Conservation (phyloP, 2,888 invertebrate species). For the Cactoblastis cactorum region DNA sequence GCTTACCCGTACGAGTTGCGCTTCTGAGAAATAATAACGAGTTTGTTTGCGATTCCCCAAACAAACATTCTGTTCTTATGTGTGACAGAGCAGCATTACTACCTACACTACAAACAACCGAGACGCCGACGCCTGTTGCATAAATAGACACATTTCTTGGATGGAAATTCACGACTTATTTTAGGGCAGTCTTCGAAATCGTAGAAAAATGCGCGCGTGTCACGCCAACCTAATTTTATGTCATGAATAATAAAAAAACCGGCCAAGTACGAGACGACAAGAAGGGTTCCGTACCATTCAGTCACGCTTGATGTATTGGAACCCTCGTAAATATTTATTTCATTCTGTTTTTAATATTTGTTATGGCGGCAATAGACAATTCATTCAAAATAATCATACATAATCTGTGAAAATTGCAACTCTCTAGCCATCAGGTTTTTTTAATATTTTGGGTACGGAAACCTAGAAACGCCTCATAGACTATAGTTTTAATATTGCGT, state of each 20-base stretch:
- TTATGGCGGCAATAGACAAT: no score
- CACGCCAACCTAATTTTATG: slow-evolving; percentile 40
- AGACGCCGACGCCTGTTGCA: slow-evolving; percentile 61
- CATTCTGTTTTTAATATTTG: no score
- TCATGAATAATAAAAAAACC: slow-evolving; percentile 41
- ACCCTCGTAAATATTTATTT: no score
- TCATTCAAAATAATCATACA: no score
- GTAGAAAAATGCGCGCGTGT: slow-evolving; percentile 39
- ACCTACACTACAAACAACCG: slow-evolving; percentile 50
- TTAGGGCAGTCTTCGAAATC: slow-evolving; percentile 43
- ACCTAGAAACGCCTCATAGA: no score
- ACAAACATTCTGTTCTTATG: slow-evolving; percentile 67
- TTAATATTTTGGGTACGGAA: no score
- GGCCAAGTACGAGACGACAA: no score
- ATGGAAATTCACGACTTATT: slow-evolving; percentile 63
- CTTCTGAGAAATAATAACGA: slow-evolving; percentile 60
- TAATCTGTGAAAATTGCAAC: no score
- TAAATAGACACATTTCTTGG: slow-evolving; percentile 70
- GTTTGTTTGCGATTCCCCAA: slow-evolving; percentile 70
- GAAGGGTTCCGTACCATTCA: no score
- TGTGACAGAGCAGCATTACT: slow-evolving; percentile 61
- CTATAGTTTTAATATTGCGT: no score
- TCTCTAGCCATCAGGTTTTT: no score
- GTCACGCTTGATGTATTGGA: no score
- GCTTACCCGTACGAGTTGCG: slow-evolving; percentile 44